These are phyloP conservation scores for Petrocephalus zakoni DNA, from an alignment of 2,113 vertebrate genomes.

Conservation along the genomic window DNA sequence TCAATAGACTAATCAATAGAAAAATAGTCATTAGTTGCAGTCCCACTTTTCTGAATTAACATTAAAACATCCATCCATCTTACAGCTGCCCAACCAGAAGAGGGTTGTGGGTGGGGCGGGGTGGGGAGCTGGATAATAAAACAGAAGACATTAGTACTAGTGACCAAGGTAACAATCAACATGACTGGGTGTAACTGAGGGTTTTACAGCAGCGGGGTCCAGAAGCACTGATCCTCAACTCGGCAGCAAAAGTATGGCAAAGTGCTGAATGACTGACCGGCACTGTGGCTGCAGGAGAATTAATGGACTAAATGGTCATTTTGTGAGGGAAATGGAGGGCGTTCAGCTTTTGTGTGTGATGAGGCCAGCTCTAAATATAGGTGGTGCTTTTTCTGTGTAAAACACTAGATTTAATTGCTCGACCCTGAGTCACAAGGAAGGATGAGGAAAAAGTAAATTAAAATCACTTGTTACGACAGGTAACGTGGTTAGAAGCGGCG, in stretches of 20 bases:
- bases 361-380: conserved; percentile 1
- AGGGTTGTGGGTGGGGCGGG: neutral
- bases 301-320: neutral
- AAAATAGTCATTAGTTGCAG: neutral
- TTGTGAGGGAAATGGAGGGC: neutral
- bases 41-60: neutral
- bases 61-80: neutral
- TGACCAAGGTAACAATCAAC: neutral
- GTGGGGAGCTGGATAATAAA: neutral
- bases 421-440: neutral
- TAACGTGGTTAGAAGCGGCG: neutral
- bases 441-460: conserved; percentile 11
- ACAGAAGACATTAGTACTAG: neutral
- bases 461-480: conserved; percentile 4
- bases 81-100: neutral
- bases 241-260: neutral
- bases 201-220: neutral
- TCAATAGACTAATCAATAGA: too few species aligned
- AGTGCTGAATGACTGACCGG: neutral
- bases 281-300: neutral
- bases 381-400: neutral
- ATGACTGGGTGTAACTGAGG: neutral
- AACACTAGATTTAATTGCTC: conserved; percentile 15
- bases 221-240: neutral
- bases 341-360: neutral